Base-by-base conservation (phyloP, 2,113 vertebrate species). In the Mesitornis unicolor region DNA sequence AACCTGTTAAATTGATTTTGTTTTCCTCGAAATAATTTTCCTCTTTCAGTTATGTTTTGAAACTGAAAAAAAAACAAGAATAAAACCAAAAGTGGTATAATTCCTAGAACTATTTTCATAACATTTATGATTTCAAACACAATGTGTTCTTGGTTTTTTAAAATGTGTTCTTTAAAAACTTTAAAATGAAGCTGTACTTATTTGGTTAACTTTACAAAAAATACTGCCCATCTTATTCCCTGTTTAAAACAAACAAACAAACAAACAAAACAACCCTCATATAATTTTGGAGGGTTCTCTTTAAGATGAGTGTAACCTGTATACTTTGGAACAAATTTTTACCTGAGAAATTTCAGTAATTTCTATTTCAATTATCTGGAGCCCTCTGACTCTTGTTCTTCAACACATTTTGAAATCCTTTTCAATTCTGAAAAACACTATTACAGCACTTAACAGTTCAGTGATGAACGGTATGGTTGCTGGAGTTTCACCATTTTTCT, bases 1-100 rank as follows among this genome's bases (percentile, higher is more conserved):
- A 57, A 31, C 22, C 9, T 48, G 9, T 22, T 87, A 51, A 60
- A 65, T 3, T 29, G 10, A 25, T 51, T 77, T 75, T n/a, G 56
- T 54, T 80, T 93, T 87, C 38, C 38, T 94, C 57, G 74, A 48
- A 80, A 63, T 54, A 65, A n/a, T n/a, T n/a, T n/a, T n/a, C n/a
- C n/a, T n/a, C n/a, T n/a, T n/a, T n/a, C n/a, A n/a, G n/a, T n/a
- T n/a, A n/a, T 57, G 8, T 1, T 84, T 89, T 87, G 38, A 50
- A 14, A 68, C 2, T 31, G 11, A 45, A 71, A 84, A 63, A 80
- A 91, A n/a, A 63, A 1, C 6, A 48, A 3, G 17, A 68, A 54
- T 76, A 53, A 75, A 67, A 8, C 0, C 0, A 17, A 19, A 63
- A 43, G 3, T 4, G 13, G 9, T 33, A 17, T 15, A 15, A 64